Evolutionary conservation across 1,140 invertebrate species (phyloP).

Genomic region (Rhynchophorus ferrugineus): DNA sequence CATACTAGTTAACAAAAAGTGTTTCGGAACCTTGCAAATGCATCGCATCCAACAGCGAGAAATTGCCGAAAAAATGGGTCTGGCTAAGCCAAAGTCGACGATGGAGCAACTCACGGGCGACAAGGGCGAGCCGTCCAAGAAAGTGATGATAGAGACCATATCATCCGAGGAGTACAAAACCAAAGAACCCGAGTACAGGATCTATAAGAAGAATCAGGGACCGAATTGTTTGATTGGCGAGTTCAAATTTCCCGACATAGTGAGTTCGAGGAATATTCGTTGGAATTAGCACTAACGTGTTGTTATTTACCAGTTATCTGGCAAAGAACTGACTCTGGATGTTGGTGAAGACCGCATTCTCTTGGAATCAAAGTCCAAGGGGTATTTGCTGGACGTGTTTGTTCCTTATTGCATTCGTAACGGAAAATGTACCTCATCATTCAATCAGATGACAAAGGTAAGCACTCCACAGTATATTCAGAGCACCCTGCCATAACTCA

Average conservation of each 20-base stretch:
- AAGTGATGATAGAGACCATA: conserved; percentile 30
- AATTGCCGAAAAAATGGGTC: conserved; percentile 44
- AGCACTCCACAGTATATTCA: no score
- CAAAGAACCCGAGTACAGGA: conserved; percentile 38
- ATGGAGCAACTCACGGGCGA: conserved; percentile 43
- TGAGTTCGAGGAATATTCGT: conserved; percentile 25
- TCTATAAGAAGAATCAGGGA: conserved; percentile 38
- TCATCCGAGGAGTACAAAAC: conserved; percentile 21
- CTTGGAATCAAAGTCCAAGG: conserved; percentile 50
- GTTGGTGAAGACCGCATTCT: conserved; percentile 65
- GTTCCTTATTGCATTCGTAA: conserved; percentile 54
- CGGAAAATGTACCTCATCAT: conserved; percentile 50
- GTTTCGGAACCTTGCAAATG: conserved; percentile 62
- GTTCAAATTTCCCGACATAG: conserved; percentile 43
- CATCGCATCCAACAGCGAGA: conserved; percentile 65
- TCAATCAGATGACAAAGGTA: conserved; percentile 55
- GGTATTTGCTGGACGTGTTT: conserved; percentile 59
- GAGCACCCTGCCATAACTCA: no score
- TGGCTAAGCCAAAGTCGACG: conserved; percentile 9
- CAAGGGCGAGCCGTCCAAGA: conserved; percentile 29
- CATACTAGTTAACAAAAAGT: conserved; percentile 53
- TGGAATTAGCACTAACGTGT: background rate
- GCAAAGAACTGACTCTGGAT: conserved; percentile 54
- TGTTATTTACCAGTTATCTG: conserved; percentile 44
- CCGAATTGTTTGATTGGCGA: conserved; percentile 41